Evolutionary conservation across 1,140 invertebrate species (phyloP).

Genomic region (Chlorops oryzae): DNA sequence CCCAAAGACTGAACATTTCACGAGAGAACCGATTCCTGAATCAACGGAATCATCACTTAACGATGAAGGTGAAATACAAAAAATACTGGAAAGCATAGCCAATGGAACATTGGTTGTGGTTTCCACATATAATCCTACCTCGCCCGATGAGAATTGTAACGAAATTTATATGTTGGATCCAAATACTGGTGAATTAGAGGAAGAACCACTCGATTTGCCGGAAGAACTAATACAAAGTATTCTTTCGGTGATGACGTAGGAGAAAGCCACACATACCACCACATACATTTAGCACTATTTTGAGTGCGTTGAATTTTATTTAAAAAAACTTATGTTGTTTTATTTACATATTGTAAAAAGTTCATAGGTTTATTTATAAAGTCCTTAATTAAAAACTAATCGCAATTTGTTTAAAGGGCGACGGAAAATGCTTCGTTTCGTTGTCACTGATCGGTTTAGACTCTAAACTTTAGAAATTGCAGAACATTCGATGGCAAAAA

Average conservation of each 20-base stretch:
- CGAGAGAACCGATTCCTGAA: neutral
- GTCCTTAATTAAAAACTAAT: too few relatives aligned
- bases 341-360: too few relatives aligned
- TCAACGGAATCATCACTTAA: neutral
- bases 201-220: slow-evolving; percentile 45
- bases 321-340: too few relatives aligned
- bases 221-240: slow-evolving; percentile 46
- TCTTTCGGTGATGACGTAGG: slow-evolving; percentile 39
- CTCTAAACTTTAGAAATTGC: too few relatives aligned
- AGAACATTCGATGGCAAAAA: too few relatives aligned
- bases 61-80: slow-evolving; percentile 33
- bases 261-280: too few relatives aligned
- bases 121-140: slow-evolving; percentile 30
- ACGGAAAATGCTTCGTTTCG: too few relatives aligned
- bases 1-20: slow-evolving; percentile 15
- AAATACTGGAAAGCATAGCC: slow-evolving; percentile 33
- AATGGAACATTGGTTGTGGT: slow-evolving; percentile 48
- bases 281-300: too few relatives aligned
- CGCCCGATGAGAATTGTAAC: slow-evolving; percentile 38
- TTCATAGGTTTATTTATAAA: too few relatives aligned
- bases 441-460: too few relatives aligned
- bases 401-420: too few relatives aligned
- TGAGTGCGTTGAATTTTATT: too few relatives aligned
- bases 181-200: slow-evolving; percentile 37
- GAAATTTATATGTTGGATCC: slow-evolving; percentile 48